phyloP scores from a whole-genome alignment of 2,113 vertebrate species.

The Tichodroma muraria region DNA sequence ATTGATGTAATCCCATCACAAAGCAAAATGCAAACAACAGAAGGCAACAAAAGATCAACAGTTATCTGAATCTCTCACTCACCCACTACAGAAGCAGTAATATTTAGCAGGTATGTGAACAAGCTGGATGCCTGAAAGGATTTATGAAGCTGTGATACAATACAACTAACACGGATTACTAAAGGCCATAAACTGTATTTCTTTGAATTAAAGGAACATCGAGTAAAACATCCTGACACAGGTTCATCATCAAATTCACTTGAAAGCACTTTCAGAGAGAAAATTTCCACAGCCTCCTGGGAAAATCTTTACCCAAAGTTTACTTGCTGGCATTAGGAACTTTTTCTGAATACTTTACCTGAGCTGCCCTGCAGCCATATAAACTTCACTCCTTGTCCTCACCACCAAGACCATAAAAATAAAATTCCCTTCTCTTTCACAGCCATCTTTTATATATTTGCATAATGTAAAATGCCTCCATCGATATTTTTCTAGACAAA shows the following conservation, averaged over 20 bases:
- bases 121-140: not conserved
- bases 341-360: not conserved
- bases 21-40: not conserved
- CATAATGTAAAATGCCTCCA: not conserved
- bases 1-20: not conserved
- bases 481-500: not conserved
- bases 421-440: not conserved
- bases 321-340: not conserved
- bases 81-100: not conserved
- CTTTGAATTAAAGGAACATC: not conserved
- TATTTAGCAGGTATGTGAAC: not conserved
- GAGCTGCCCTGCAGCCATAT: not conserved
- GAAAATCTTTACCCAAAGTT: not conserved
- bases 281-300: not conserved
- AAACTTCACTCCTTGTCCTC: not conserved
- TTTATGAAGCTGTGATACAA: not conserved
- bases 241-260: not conserved
- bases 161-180: not conserved
- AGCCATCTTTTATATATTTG: not conserved
- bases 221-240: not conserved
- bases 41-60: not conserved
- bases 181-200: not conserved
- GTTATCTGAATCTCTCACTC: not conserved
- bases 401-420: not conserved
- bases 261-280: not conserved